These are phyloP conservation scores for Lepus americanus DNA, from an alignment of 2,113 vertebrate species.

Conservation along the genomic window DNA sequence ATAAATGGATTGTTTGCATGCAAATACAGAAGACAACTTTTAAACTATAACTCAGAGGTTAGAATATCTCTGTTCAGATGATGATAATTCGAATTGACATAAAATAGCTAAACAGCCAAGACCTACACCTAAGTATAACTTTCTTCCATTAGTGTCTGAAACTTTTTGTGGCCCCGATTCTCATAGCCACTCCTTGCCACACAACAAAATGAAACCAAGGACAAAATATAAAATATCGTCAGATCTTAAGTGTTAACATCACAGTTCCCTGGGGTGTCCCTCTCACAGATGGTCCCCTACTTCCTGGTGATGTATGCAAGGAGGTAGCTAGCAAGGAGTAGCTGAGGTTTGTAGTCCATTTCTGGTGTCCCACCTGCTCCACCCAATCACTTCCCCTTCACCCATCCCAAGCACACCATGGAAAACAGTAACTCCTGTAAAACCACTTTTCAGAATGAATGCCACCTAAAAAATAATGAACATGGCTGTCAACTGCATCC, in stretches of 20 bases:
- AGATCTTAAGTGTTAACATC: not conserved
- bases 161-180: not conserved
- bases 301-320: too few species aligned
- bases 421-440: too few species aligned
- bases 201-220: not conserved
- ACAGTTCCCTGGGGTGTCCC: not conserved
- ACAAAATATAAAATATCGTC: too few species aligned
- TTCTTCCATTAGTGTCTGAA: not conserved
- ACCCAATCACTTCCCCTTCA: too few species aligned
- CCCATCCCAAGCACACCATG: too few species aligned
- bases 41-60: not conserved
- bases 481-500: too few species aligned
- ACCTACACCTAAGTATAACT: too few species aligned
- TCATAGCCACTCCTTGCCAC: accelerated
- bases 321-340: too few species aligned
- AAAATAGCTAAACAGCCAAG: not conserved
- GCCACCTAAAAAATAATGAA: too few species aligned
- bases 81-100: not conserved
- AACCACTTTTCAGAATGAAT: too few species aligned
- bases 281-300: not conserved
- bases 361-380: too few species aligned
- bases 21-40: not conserved
- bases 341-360: too few species aligned
- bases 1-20: not conserved
- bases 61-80: not conserved